Evolutionary conservation across 2,888 invertebrate genomes (phyloP).

Genomic region (Philonicus albiceps): DNA sequence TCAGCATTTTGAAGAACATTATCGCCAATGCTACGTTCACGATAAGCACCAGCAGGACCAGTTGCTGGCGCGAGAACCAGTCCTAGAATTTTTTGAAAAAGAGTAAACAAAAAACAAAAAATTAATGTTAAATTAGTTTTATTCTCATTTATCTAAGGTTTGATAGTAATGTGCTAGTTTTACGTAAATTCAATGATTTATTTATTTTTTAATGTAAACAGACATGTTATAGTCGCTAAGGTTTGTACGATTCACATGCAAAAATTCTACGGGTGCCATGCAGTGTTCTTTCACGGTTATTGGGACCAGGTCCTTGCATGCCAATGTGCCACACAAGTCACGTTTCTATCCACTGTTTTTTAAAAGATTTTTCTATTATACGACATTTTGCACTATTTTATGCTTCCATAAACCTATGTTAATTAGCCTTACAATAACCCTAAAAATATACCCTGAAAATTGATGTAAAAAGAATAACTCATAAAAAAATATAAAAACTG

Average conservation of each 20-base stretch:
- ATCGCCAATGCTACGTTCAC: conserved; percentile 94
- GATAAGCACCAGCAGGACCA: conserved; percentile 91
- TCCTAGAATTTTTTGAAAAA: conserved; percentile 68
- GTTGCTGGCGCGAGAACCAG: conserved; percentile 95
- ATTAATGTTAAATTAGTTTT: conserved; percentile 12
- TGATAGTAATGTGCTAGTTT: not conserved
- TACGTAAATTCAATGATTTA: conserved; percentile 16
- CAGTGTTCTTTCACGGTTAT: not conserved
- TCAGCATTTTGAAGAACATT: conserved; percentile 94
- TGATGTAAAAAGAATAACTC: no score
- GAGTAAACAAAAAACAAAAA: conserved; percentile 57
- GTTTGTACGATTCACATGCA: conserved; percentile 10
- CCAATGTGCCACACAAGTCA: not conserved
- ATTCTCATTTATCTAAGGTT: not conserved
- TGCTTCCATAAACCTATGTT: not conserved
- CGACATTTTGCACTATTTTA: not conserved
- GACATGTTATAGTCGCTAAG: conserved; percentile 22
- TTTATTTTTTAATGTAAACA: conserved; percentile 20
- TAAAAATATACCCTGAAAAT: no score
- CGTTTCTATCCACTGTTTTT: not conserved
- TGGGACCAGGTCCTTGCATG: not conserved
- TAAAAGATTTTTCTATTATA: not conserved
- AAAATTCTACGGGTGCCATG: not conserved
- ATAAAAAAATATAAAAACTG: no score
- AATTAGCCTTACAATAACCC: no score